These are phyloP conservation scores for Pseudolaguvia tuberculata DNA, from an alignment of 2,113 vertebrate genomes.

Conservation along the genomic window DNA sequence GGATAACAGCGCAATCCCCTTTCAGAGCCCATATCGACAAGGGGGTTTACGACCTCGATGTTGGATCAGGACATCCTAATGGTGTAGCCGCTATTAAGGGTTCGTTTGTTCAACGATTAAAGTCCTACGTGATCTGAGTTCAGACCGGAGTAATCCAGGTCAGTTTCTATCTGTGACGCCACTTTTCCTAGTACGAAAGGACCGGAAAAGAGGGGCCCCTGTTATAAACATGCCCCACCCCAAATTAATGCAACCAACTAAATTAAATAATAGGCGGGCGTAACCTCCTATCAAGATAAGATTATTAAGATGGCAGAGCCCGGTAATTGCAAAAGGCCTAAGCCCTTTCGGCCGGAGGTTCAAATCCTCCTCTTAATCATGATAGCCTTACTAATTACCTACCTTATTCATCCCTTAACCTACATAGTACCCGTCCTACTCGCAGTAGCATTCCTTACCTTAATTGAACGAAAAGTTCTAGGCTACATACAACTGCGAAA, in stretches of 20 bases:
- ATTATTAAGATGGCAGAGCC: conserved; percentile 51
- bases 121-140: conserved; percentile 61
- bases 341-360: conserved; percentile 49
- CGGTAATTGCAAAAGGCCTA: conserved; percentile 50
- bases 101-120: conserved; percentile 63
- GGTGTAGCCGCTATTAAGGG: conserved; percentile 57
- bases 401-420: neutral
- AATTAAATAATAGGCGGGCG: neutral
- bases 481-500: conserved; percentile 17
- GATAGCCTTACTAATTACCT: neutral
- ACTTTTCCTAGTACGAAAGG: conserved; percentile 56
- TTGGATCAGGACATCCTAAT: conserved; percentile 60
- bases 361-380: conserved; percentile 48
- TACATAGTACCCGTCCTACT: neutral
- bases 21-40: conserved; percentile 55
- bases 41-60: conserved; percentile 60
- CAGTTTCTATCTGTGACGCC: conserved; percentile 56
- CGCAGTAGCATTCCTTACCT: conserved; percentile 3
- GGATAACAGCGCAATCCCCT: conserved; percentile 61
- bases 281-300: conserved; percentile 6
- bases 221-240: neutral
- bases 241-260: conserved; percentile 6
- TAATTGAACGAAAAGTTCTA: conserved; percentile 7
- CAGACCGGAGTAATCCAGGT: conserved; percentile 61
- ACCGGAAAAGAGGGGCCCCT: conserved; percentile 38